Evolutionary conservation across 2,113 vertebrate genomes (phyloP), one percentile per base, ranked within the genome.

Genomic region (Leiothrix lutea): DNA sequence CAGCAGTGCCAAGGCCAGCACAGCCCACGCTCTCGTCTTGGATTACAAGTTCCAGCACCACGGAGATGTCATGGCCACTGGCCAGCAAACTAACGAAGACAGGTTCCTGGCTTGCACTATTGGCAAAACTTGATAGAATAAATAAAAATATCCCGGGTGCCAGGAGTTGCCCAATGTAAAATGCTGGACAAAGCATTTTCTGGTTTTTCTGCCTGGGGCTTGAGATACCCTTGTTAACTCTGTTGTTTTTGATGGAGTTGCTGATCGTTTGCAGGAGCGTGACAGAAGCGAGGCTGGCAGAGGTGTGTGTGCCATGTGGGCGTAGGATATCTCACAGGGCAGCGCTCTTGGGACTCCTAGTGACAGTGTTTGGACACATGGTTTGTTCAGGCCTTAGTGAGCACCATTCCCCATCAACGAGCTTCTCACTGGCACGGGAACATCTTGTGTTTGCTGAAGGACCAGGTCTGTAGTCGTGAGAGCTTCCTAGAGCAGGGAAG

Each of bases 71-170:
- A 1, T 83, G 86, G 85, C 88, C 69, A 23, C 50, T 56, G 60
- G 70, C 45, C 80, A 86, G 85, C 50, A 20, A 58, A 29, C 69
- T 92, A 88, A 93, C 6, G 5, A 91, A 91, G 94, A 87, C 89
- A 92, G 92, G 60, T 92, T 95, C 85, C 87, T 97, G 96, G 95
- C 95, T 95, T 86, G 91, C 70, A 13, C 57, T 66, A 3, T 14
- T 96, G 94, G 90, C 97, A 86, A 77, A 89, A 79, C 48, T 65
- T 23, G 29, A 35, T 48, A 80, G 95, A 94, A 95, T 72, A 92
- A 91, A 95, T 50, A 79, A 65, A 90, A 83, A 51, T 53, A 5
- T 53, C 25, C 5, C 14, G 2, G 61, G 38, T 57, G 91, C 86
- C 92, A 94, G 60, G 75, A 88, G 82, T 80, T 92, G 82, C 84